Conservation (phyloP, 2,113 vertebrate genomes). For the Myotis davidii region DNA sequence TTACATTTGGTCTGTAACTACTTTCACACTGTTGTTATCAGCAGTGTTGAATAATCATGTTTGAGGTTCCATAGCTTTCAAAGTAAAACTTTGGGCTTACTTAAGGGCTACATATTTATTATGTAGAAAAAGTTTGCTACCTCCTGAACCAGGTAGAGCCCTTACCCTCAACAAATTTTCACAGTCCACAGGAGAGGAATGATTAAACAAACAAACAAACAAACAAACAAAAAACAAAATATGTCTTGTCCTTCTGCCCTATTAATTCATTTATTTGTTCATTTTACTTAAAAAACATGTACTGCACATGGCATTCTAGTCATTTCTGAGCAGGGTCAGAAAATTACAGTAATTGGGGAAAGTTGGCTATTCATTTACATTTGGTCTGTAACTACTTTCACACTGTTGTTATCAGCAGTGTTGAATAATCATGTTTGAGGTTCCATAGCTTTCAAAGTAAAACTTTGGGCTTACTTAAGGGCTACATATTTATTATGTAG, state of each 20-base stretch:
- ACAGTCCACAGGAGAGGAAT: not conserved
- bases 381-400: not conserved
- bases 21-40: not conserved
- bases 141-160: not conserved
- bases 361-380: not conserved
- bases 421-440: not conserved
- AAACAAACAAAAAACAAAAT: no score
- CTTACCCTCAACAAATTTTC: not conserved
- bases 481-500: not conserved
- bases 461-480: not conserved
- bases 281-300: not conserved
- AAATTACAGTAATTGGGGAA: not conserved
- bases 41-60: not conserved
- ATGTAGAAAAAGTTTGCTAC: not conserved
- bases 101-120: not conserved
- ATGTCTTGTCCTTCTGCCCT: not conserved
- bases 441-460: not conserved
- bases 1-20: not conserved
- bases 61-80: not conserved
- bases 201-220: not conserved
- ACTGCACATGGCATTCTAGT: not conserved
- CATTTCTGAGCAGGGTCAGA: not conserved
- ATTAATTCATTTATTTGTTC: not conserved
- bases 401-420: no score
- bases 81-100: not conserved